Percentiles rank a stretch among this genome's conserved stretches.
Conservation (phyloP, 2,113 vertebrate species). For the Alosa alosa region DNA sequence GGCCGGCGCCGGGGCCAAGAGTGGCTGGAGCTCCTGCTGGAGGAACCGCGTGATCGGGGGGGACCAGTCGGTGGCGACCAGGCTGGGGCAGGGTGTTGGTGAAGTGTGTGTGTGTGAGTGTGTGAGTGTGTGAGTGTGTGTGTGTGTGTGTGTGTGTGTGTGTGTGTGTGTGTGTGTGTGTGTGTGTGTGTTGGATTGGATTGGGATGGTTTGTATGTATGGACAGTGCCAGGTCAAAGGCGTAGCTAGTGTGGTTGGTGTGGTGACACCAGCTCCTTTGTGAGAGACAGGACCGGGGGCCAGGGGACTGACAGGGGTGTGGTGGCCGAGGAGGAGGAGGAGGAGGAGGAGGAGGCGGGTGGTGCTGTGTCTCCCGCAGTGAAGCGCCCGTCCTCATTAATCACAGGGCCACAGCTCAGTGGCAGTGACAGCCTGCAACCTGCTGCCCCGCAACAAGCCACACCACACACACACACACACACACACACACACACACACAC, state of each 20-base stretch:
- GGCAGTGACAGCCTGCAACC: constrained; percentile 66
- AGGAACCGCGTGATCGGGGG: not conserved
- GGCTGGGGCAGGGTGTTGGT: not conserved
- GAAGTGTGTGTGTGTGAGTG: not conserved
- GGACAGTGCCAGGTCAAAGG: not conserved
- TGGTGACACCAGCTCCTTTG: not conserved
- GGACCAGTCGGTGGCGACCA: not conserved
- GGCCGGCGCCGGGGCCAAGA: not conserved
- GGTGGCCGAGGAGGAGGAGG: not conserved
- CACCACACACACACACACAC: not conserved
- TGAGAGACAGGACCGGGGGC: constrained; percentile 23
- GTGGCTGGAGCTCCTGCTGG: not conserved
- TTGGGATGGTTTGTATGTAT: not conserved
- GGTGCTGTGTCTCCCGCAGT: constrained; percentile 46
- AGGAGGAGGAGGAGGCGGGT: not conserved
- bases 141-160: constrained; percentile 9
- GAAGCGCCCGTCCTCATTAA: constrained; percentile 66
- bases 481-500: constrained; percentile 2
- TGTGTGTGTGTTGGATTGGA: not conserved
- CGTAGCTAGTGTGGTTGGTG: not conserved
- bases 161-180: constrained; percentile 17
- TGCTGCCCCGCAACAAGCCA: constrained; percentile 50
- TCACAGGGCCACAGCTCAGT: constrained; percentile 54
- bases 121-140: not conserved
- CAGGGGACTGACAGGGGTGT: not conserved